phyloP scores from a whole-genome alignment of 2,113 vertebrate species.

The Falco punctatus region DNA sequence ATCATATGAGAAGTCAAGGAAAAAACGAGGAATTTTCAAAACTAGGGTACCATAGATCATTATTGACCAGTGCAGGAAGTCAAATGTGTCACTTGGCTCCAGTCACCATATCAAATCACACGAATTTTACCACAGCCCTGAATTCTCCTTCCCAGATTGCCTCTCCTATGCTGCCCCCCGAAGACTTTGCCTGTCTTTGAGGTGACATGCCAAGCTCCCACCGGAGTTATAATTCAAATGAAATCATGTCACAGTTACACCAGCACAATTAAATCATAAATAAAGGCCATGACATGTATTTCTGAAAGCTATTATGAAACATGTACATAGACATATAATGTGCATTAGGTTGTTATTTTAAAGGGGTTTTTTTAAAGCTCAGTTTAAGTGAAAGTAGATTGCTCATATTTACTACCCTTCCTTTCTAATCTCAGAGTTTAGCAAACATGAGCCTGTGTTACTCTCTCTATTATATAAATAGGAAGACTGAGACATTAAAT shows the following conservation, averaged over 20 bases:
- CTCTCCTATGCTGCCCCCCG: neutral
- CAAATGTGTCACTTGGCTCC: neutral
- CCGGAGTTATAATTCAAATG: neutral
- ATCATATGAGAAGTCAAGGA: neutral
- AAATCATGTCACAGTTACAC: neutral
- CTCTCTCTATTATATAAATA: neutral
- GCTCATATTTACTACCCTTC: neutral
- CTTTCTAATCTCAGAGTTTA: neutral
- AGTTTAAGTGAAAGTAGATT: neutral
- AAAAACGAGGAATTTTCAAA: neutral
- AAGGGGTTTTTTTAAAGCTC: neutral
- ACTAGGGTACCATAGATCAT: neutral
- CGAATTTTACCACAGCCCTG: neutral
- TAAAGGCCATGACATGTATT: neutral
- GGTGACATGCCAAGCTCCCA: neutral
- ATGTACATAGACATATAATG: neutral
- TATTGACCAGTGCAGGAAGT: neutral
- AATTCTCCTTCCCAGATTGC: neutral
- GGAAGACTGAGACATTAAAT: neutral
- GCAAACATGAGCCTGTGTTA: neutral
- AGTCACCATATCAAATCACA: neutral
- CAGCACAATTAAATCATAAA: constrained; percentile 50
- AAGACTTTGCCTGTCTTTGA: constrained; percentile 1
- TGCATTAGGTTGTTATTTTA: neutral
- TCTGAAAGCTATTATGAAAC: constrained; percentile 13